Percentiles rank a stretch among this genome's conserved stretches.
Conservation (phyloP, 2,113 vertebrate species). For the Hipposideros armiger region DNA sequence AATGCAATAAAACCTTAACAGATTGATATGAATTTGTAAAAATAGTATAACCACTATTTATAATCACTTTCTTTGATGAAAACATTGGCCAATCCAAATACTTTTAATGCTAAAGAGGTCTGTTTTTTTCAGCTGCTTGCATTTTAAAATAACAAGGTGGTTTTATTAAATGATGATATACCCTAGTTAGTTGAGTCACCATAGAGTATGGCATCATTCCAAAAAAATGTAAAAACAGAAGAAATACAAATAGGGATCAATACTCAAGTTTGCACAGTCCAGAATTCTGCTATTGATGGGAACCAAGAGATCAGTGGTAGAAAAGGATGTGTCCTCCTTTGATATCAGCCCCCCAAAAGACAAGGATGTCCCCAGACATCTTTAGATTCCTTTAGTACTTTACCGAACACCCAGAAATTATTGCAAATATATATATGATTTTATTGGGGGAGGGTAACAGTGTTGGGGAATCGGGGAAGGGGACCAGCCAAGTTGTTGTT, state of each 20-base stretch:
- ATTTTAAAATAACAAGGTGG: constrained; percentile 59
- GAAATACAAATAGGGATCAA: not conserved
- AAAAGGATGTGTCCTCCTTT: not conserved
- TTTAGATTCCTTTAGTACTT: not conserved
- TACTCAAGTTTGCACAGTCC: not conserved
- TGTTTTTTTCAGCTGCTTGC: constrained; percentile 32
- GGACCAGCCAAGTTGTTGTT: too few species aligned
- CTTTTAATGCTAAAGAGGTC: constrained; percentile 32
- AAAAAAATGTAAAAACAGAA: not conserved
- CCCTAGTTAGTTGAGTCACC: constrained; percentile 8
- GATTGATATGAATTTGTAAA: not conserved
- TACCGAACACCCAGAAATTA: not conserved
- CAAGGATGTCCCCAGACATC: not conserved
- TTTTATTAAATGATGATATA: constrained; percentile 36
- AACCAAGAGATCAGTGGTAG: not conserved
- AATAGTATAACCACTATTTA: not conserved
- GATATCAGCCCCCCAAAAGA: not conserved
- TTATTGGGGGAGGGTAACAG: too few species aligned
- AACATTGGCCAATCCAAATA: constrained; percentile 38
- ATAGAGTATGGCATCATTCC: not conserved
- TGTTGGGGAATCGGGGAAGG: too few species aligned
- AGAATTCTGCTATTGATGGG: not conserved
- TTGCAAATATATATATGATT: too few species aligned
- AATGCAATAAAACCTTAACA: constrained; percentile 27
- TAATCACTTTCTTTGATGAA: constrained; percentile 44